These are phyloP conservation scores for Hippocampus kuda DNA, from an alignment of 2,797 vertebrate species.

Conservation along the genomic window DNA sequence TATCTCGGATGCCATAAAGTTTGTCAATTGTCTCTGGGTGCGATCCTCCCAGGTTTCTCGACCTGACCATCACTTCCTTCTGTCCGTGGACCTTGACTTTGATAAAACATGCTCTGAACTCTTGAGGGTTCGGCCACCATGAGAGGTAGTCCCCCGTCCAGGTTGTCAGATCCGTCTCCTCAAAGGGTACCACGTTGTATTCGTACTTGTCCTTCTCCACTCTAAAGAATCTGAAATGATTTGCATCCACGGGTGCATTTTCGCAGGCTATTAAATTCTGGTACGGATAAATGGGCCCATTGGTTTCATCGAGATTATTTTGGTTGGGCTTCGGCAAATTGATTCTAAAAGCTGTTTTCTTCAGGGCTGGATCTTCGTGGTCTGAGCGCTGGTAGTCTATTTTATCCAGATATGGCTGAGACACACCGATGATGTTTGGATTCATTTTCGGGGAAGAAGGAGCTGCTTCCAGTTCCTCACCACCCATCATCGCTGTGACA, in stretches of 20 bases:
- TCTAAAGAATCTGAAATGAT: constrained; percentile 90
- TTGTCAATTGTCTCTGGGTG: constrained; percentile 75
- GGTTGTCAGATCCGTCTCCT: constrained; percentile 81
- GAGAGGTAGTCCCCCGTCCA: constrained; percentile 89
- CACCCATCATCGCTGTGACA: constrained; percentile 82
- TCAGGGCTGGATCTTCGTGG: constrained; percentile 77
- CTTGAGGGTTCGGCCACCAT: constrained; percentile 98
- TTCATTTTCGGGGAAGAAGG: constrained; percentile 81
- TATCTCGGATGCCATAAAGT: constrained; percentile 89
- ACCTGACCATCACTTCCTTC: constrained; percentile 86
- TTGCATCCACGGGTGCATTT: constrained; percentile 73
- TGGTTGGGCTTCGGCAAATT: constrained; percentile 87
- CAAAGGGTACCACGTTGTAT: constrained; percentile 91
- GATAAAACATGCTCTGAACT: constrained; percentile 92
- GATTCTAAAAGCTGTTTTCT: constrained; percentile 87
- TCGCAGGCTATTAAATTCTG: constrained; percentile 79
- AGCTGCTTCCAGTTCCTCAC: constrained; percentile 90
- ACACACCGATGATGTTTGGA: constrained; percentile 78
- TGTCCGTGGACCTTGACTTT: constrained; percentile 86
- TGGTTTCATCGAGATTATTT: constrained; percentile 76
- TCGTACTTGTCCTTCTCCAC: constrained; percentile 93
- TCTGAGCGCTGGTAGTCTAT: constrained; percentile 84
- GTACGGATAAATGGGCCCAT: constrained; percentile 89
- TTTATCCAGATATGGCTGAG: constrained; percentile 84
- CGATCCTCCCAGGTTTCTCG: constrained; percentile 79